These are phyloP conservation scores for Lithobates sylvaticus DNA, from an alignment of 2,797 vertebrate species.

Conservation along the genomic window DNA sequence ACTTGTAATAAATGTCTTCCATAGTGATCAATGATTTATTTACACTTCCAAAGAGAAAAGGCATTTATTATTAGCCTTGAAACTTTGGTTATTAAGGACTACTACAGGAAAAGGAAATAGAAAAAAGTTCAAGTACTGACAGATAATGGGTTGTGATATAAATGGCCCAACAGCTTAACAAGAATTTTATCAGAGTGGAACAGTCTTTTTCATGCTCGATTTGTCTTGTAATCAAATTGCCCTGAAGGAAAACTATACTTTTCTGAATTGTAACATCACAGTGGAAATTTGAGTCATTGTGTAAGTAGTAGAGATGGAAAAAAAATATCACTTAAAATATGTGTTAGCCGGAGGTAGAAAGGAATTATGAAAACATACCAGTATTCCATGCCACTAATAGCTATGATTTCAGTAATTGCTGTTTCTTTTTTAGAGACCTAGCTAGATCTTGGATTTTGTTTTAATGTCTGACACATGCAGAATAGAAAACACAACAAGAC, in stretches of 20 bases:
- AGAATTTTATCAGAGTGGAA: slow-evolving; percentile 68
- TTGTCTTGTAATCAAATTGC: slow-evolving; percentile 66
- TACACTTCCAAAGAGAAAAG: slow-evolving; percentile 18
- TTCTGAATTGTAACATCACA: slow-evolving; percentile 63
- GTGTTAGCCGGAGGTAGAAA: slow-evolving; percentile 27
- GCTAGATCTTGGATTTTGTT: not conserved
- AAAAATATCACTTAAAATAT: slow-evolving; percentile 43
- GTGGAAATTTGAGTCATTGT: slow-evolving; percentile 50
- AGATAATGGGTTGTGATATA: slow-evolving; percentile 67
- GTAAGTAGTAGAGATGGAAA: slow-evolving; percentile 38
- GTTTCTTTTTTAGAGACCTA: not conserved
- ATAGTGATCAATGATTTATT: slow-evolving; percentile 30
- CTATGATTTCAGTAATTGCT: slow-evolving; percentile 30
- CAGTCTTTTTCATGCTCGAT: slow-evolving; percentile 64
- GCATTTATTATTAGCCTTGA: slow-evolving; percentile 27
- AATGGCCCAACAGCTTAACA: slow-evolving; percentile 66
- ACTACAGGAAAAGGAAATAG: slow-evolving; percentile 41
- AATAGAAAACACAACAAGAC: not conserved
- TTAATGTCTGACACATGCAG: not conserved
- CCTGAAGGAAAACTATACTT: slow-evolving; percentile 67
- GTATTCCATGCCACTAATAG: slow-evolving; percentile 24
- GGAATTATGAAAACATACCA: slow-evolving; percentile 43
- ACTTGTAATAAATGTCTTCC: slow-evolving; percentile 5
- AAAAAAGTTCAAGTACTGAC: slow-evolving; percentile 63
- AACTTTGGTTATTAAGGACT: slow-evolving; percentile 54